phyloP scores from a whole-genome alignment of 2,888 invertebrate genomes.

The Lampropteryx suffumata region DNA sequence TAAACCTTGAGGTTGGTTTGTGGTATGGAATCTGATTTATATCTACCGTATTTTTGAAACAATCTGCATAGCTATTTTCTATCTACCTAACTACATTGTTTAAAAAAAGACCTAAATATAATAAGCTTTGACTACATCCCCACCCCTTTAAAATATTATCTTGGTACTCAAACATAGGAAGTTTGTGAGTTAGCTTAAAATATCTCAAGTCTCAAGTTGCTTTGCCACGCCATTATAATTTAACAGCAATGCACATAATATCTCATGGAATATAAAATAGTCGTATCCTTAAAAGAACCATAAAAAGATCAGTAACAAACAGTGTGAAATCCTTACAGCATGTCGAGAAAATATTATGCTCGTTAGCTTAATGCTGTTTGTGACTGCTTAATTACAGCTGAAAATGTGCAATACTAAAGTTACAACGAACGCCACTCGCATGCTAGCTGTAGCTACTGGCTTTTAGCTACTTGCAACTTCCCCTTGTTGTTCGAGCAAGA shows the following conservation, averaged over 20 bases:
- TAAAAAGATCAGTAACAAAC: conserved; percentile 22
- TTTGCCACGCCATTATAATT: conserved; percentile 10
- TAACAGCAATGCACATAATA: conserved; percentile 11
- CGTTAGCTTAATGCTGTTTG: conserved; percentile 49
- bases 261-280: not conserved
- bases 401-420: conserved; percentile 40
- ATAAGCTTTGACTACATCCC: too few relatives aligned
- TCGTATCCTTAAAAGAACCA: conserved; percentile 3
- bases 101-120: too few relatives aligned
- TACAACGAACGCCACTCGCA: conserved; percentile 38
- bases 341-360: conserved; percentile 43
- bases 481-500: conserved; percentile 27
- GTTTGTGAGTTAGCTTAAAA: too few relatives aligned
- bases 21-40: too few relatives aligned
- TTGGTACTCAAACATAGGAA: too few relatives aligned
- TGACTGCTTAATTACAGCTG: conserved; percentile 50
- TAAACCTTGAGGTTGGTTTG: too few relatives aligned
- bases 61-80: too few relatives aligned
- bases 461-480: conserved; percentile 27
- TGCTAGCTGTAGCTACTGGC: conserved; percentile 28
- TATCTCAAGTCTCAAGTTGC: conserved; percentile 13
- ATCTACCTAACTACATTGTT: too few relatives aligned
- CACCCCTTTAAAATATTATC: too few relatives aligned
- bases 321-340: conserved; percentile 25
- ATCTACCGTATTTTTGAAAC: too few relatives aligned